Evolutionary conservation across 2,797 vertebrate species (phyloP), one percentile per base, ranked within the genome.

Genomic region (Anguilla pacifica): DNA sequence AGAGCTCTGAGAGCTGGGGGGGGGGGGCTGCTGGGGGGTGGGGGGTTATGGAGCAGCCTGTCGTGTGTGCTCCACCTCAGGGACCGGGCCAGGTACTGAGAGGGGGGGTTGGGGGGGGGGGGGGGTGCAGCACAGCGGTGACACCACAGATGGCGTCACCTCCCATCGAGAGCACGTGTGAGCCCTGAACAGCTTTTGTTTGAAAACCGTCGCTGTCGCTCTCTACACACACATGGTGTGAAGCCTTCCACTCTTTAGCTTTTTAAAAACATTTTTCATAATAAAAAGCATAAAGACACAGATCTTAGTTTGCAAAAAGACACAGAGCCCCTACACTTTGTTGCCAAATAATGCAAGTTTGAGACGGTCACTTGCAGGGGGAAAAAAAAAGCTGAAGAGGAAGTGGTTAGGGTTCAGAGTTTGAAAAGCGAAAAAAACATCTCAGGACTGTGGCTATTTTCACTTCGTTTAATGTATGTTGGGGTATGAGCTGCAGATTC

Each of bases 351-450:
- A 46, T 61, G 82, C 91, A 90, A 93, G 91, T 95, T 94, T 94
- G 94, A 95, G 95, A 93, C 93, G 94, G 93, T 94, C 95, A 95
- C 95, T 95, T 93, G 88, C 89, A 94, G 93, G 35, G 35, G 35
- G 35, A 1, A 35, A 35, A 35, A 35, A 94, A 95, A 93, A 89
- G 57, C 84, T 90, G 89, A 93, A 92, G 91, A 96, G 96, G 96
- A 97, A 96, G 96, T 96, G 96, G 95, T 96, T 93, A 94, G 86
- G 86, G 91, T 93, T 93, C 91, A 92, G 91, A 93, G 70, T 91
- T 83, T 89, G 91, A 94, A 95, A 94, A 89, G 91, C 95, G 92
- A 93, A 94, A 95, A 94, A 95, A 93, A 93, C 92, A 86, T 86
- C 49, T 51, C 51, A 88, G 89, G 94, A 93, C 91, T 92, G 92